Evolutionary conservation across 1,140 invertebrate genomes (phyloP).

Genomic region (Magallana angulata): DNA sequence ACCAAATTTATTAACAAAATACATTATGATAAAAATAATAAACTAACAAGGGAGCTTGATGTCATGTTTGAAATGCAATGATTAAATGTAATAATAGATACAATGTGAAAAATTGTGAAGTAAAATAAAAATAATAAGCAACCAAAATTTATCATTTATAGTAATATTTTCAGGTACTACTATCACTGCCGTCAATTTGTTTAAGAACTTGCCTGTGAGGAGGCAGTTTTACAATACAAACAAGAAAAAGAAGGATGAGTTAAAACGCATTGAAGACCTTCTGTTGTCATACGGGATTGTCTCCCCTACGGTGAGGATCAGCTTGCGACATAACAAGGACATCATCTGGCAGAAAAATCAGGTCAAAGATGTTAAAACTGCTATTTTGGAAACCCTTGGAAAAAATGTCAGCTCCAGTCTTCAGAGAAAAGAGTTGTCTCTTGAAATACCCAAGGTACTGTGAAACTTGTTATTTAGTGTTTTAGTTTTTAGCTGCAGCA

Average conservation of each 20-base stretch:
- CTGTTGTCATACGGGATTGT: slow-evolving; percentile 82
- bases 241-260: slow-evolving; percentile 82
- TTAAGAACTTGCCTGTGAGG: slow-evolving; percentile 84
- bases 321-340: slow-evolving; percentile 82
- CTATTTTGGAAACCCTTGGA: slow-evolving; percentile 80
- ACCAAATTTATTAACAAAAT: too few relatives aligned
- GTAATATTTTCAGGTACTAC: slow-evolving; percentile 82
- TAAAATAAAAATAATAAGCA: too few relatives aligned
- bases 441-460: slow-evolving; percentile 54
- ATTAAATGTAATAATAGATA: too few relatives aligned
- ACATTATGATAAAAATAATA: too few relatives aligned
- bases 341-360: slow-evolving; percentile 82
- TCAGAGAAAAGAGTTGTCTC: slow-evolving; percentile 47
- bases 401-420: slow-evolving; percentile 75
- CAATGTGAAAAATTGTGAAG: too few relatives aligned
- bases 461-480: too few relatives aligned
- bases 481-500: too few relatives aligned
- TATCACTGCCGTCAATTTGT: slow-evolving; percentile 82
- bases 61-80: too few relatives aligned
- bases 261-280: slow-evolving; percentile 83
- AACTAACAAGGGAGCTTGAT: too few relatives aligned
- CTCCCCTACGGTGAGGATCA: slow-evolving; percentile 81
- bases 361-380: slow-evolving; percentile 78
- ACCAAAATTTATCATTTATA: not conserved
- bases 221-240: slow-evolving; percentile 81